Evolutionary conservation across 2,888 invertebrate species (phyloP).

Genomic region (Xylota segnis): DNA sequence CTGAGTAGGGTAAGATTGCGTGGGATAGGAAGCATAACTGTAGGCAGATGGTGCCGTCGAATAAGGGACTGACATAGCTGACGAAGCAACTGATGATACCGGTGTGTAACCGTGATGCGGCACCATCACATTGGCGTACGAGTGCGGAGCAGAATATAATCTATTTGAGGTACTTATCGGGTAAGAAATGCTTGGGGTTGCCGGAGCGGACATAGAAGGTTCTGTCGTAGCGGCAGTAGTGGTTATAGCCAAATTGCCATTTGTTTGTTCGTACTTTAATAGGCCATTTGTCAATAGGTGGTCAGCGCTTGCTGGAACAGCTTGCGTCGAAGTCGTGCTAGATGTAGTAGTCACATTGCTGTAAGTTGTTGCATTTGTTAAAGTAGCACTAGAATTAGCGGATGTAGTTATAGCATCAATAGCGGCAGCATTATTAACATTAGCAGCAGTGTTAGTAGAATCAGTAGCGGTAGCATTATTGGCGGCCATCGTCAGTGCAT

Average conservation of each 20-base stretch:
- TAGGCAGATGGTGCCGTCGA: constrained; percentile 77
- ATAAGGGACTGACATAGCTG: constrained; percentile 78
- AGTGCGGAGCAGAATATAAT: constrained; percentile 67
- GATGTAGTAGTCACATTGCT: constrained; percentile 38
- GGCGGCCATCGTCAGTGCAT: constrained; percentile 72
- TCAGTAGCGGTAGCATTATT: constrained; percentile 68
- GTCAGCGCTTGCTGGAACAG: constrained; percentile 38
- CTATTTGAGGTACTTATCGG: constrained; percentile 58
- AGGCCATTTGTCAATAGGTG: constrained; percentile 47
- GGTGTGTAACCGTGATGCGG: constrained; percentile 66
- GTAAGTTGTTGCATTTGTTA: constrained; percentile 52
- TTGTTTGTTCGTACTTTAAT: constrained; percentile 61
- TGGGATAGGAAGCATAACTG: constrained; percentile 63
- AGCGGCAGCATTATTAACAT: constrained; percentile 77
- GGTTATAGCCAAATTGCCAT: constrained; percentile 49
- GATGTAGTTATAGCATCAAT: constrained; percentile 43
- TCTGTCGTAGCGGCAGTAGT: constrained; percentile 57
- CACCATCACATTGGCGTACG: constrained; percentile 65
- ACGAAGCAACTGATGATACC: constrained; percentile 78
- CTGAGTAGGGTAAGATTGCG: constrained; percentile 63
- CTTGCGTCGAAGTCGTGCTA: constrained; percentile 32
- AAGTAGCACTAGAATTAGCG: constrained; percentile 77
- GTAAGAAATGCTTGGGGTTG: constrained; percentile 66
- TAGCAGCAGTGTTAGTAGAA: constrained; percentile 68
- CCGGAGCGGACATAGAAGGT: constrained; percentile 36